phyloP scores from a whole-genome alignment of 2,888 invertebrate genomes.

The Smittia aterrima region DNA sequence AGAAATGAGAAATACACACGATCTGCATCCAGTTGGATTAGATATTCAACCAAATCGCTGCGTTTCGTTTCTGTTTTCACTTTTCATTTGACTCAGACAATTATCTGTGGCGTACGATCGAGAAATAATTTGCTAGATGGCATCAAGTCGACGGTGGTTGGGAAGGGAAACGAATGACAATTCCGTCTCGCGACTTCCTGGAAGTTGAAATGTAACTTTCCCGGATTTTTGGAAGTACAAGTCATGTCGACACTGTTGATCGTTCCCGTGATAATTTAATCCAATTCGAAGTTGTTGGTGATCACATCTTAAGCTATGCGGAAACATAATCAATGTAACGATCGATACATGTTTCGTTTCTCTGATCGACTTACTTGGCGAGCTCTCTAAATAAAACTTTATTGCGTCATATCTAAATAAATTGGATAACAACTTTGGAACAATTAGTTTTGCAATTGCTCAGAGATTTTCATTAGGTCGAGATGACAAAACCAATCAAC shows the following conservation, averaged over 20 bases:
- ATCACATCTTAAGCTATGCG: background rate
- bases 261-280: background rate
- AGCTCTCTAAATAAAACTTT: background rate
- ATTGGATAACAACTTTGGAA: background rate
- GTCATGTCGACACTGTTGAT: background rate
- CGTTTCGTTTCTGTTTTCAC: background rate
- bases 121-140: background rate
- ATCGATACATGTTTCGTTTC: background rate
- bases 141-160: too few relatives aligned
- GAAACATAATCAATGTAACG: background rate
- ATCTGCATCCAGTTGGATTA: background rate
- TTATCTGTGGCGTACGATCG: background rate
- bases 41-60: background rate
- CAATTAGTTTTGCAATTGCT: too few relatives aligned
- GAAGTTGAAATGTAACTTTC: too few relatives aligned
- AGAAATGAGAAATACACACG: background rate
- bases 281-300: background rate
- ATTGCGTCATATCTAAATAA: background rate
- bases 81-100: constrained; percentile 1
- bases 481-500: constrained; percentile 5
- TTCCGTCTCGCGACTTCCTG: too few relatives aligned
- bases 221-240: too few relatives aligned
- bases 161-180: too few relatives aligned
- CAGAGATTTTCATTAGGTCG: background rate
- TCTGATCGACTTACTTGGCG: background rate